Conservation (phyloP, 2,888 invertebrate genomes). For the Nudaria mundana region DNA sequence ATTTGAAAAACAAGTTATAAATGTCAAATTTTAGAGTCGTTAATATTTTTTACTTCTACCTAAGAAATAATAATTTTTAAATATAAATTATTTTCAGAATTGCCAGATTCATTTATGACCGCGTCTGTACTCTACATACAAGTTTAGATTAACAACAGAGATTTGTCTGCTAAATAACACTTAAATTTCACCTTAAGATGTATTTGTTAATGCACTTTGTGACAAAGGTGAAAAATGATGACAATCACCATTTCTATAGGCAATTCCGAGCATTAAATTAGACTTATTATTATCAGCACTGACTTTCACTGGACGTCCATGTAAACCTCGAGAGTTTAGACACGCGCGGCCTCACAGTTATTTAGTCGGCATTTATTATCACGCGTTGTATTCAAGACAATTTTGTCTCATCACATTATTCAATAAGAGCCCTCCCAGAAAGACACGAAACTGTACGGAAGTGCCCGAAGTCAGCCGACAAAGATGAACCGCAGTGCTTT, state of each 20-base stretch:
- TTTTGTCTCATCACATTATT: constrained; percentile 59
- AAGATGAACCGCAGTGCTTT: constrained; percentile 40
- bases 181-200: constrained; percentile 9
- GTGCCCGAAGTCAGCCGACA: constrained; percentile 42
- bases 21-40: too few relatives aligned
- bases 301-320: constrained; percentile 29
- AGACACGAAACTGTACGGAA: constrained; percentile 44
- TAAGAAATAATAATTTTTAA: too few relatives aligned
- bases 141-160: constrained; percentile 10
- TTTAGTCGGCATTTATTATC: constrained; percentile 55
- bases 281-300: constrained; percentile 16
- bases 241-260: constrained; percentile 23
- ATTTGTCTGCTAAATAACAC: constrained; percentile 17
- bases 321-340: constrained; percentile 29
- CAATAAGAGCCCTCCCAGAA: constrained; percentile 57
- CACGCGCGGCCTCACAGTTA: constrained; percentile 41
- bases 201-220: constrained; percentile 17
- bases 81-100: too few relatives aligned
- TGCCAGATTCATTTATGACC: constrained; percentile 3
- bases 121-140: constrained; percentile 1
- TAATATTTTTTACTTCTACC: too few relatives aligned
- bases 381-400: constrained; percentile 52
- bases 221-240: constrained; percentile 26
- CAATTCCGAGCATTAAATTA: constrained; percentile 22
- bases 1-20: too few relatives aligned